phyloP scores from a whole-genome alignment of 2,888 invertebrate species.

The Diaprepes abbreviatus region DNA sequence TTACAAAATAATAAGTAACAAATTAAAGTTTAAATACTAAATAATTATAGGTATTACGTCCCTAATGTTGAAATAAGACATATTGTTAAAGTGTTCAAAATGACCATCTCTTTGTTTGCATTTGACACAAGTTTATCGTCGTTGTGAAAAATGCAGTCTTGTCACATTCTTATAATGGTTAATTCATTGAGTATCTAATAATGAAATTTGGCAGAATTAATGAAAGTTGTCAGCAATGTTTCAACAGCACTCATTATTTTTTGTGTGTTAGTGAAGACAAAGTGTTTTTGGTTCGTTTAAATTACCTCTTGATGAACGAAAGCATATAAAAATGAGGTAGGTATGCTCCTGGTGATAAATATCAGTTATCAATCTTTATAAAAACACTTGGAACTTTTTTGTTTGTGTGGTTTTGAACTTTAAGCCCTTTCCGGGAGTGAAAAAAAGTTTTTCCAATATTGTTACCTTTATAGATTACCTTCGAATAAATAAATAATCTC shows the following conservation, averaged over 20 bases:
- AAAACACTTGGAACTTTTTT: too few species aligned
- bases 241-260: constrained; percentile 1
- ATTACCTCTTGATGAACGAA: too few species aligned
- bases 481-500: too few species aligned
- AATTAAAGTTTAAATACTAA: background rate
- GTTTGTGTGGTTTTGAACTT: too few species aligned
- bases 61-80: constrained; percentile 26
- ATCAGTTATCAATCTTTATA: too few species aligned
- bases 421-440: too few species aligned
- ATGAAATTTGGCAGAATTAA: constrained; percentile 44
- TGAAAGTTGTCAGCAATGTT: constrained; percentile 32
- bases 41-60: constrained; percentile 19
- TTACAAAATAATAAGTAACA: constrained; percentile 26
- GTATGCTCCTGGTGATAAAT: too few species aligned
- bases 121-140: constrained; percentile 22
- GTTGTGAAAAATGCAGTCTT: constrained; percentile 37
- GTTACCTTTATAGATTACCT: too few species aligned
- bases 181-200: constrained; percentile 38
- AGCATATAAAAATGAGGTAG: background rate
- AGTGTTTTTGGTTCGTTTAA: too few species aligned
- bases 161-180: constrained; percentile 37
- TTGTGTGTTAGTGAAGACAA: constrained; percentile 17
- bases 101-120: constrained; percentile 38
- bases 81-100: constrained; percentile 27
- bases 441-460: too few species aligned